Base-by-base conservation (phyloP, 2,113 vertebrate genomes). In the Sapayoa aenigma region DNA sequence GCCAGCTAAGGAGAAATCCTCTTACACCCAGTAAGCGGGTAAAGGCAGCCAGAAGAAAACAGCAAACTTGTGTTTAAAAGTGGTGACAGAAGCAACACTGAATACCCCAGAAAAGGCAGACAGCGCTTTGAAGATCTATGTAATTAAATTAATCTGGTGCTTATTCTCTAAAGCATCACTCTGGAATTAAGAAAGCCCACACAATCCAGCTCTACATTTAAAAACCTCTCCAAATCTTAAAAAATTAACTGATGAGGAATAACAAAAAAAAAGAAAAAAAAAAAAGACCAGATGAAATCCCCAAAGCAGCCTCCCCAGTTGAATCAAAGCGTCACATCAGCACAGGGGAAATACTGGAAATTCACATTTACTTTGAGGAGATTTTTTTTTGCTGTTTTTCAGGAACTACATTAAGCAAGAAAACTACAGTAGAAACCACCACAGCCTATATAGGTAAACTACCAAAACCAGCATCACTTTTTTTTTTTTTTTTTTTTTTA, bases 401-500 rank as follows among this genome's bases (percentile, higher is more conserved):
- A 88, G 59, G 66, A 92, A 67, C 81, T 91, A 49, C 4, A 3
- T 11, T 23, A 66, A 81, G 23, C 46, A 37, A 87, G 83, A 74
- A 87, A 66, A 30, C 52, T 58, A 11, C 31, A 52, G 21, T 15
- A 91, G 24, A 58, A 93, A 91, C 66, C 0, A 1, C 12, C 17
- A 3, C 46, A 58, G 44, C 88, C 96, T 80, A 53, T 66, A 74
- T 37, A 84, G 88, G 85, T 89, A 86, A 94, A 74, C 67, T 63
- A 95, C 71, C 9, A 12, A 94, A 96, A 95, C 44, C 49, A 94
- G 18, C 62, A 28, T 7, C 74, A 42, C 62, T 7, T 58, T 79
- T 77, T 86, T 42, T 91, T 84, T 78, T 77, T 86, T 88, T 84
- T 58, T 87, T 95, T 77, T 93, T 66, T 95, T 97, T 93, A 98